These are phyloP conservation scores for Ypsolopha scabrella DNA, from an alignment of 2,888 invertebrate genomes.

Conservation along the genomic window DNA sequence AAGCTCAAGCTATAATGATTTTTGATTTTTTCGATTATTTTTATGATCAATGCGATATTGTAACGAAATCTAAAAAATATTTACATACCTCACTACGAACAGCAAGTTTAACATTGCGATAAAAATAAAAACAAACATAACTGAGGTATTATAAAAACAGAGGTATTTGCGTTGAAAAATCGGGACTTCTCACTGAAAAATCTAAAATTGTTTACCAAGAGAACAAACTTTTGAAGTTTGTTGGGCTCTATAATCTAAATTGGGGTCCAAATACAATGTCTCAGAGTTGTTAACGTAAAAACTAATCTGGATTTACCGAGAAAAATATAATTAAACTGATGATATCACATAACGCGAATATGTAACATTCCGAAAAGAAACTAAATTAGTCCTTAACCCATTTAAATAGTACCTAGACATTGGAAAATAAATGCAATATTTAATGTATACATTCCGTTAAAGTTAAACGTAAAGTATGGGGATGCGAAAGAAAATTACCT, in stretches of 20 bases:
- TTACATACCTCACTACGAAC: constrained; percentile 21
- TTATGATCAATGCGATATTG: constrained; percentile 2
- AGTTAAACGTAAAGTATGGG: too few species aligned
- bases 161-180: constrained; percentile 41
- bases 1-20: constrained; percentile 51
- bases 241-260: constrained; percentile 18
- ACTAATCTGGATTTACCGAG: background rate
- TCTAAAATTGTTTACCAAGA: constrained; percentile 5
- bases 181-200: constrained; percentile 18
- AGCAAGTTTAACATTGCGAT: constrained; percentile 52
- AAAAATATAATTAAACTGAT: constrained; percentile 22
- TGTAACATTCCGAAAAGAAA: constrained; percentile 47
- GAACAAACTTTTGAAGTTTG: constrained; percentile 21
- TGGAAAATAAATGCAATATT: constrained; percentile 51
- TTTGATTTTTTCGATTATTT: constrained; percentile 2
- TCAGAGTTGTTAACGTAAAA: constrained; percentile 23
- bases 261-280: constrained; percentile 29
- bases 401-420: constrained; percentile 27
- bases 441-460: too few species aligned
- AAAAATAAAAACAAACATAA: constrained; percentile 61
- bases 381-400: constrained; percentile 36
- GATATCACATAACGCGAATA: constrained; percentile 64
- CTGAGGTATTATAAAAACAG: constrained; percentile 57
- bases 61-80: constrained; percentile 14
- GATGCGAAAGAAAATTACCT: too few species aligned